Evolutionary conservation across 2,113 vertebrate species (phyloP).

Genomic region (Sinocyclocheilus anshuiensis): DNA sequence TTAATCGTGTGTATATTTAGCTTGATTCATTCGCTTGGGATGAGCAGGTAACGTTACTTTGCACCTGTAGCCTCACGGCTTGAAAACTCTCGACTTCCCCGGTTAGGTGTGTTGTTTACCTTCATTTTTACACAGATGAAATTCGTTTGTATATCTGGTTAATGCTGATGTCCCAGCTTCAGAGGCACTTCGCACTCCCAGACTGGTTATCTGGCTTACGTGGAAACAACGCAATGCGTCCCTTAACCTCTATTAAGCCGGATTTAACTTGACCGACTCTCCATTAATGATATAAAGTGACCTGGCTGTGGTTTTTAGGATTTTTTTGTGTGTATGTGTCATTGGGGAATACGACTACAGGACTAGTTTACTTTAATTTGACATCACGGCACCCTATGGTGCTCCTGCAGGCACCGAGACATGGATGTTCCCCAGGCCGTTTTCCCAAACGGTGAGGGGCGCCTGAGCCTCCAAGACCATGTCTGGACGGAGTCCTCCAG

Average conservation of each 20-base stretch:
- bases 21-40: not conserved
- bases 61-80: constrained; percentile 47
- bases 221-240: constrained; percentile 37
- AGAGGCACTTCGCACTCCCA: not conserved
- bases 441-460: constrained; percentile 81
- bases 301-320: not conserved
- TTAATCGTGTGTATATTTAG: constrained; percentile 2
- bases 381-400: constrained; percentile 74
- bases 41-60: constrained; percentile 43
- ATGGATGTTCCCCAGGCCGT: constrained; percentile 82
- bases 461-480: constrained; percentile 70
- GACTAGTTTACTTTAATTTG: constrained; percentile 57
- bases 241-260: not conserved
- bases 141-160: not conserved
- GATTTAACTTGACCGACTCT: constrained; percentile 17
- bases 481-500: constrained; percentile 70
- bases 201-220: constrained; percentile 25
- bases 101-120: not conserved
- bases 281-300: constrained; percentile 18
- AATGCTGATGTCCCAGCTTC: constrained; percentile 10
- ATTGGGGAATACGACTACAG: not conserved
- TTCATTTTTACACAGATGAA: not conserved
- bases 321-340: constrained; percentile 2
- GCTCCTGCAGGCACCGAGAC: constrained; percentile 74
- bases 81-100: constrained; percentile 8